These are phyloP conservation scores for Takifugu bimaculatus DNA, from an alignment of 2,113 vertebrate species.

Conservation along the genomic window DNA sequence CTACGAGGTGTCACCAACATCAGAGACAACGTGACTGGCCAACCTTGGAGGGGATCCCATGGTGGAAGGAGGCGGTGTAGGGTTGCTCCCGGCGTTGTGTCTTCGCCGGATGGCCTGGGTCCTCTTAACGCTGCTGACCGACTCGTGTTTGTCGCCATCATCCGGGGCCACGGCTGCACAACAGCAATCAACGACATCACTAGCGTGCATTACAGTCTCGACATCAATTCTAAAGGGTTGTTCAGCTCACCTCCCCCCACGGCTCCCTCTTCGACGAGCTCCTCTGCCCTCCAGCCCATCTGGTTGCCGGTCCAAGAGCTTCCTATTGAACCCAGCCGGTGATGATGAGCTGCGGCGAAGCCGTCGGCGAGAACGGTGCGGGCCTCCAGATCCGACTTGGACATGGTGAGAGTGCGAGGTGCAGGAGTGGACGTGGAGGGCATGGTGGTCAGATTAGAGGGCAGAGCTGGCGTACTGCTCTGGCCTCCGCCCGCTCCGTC, in stretches of 20 bases:
- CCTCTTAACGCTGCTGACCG: constrained; percentile 81
- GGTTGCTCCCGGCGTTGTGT: constrained; percentile 89
- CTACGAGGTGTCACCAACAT: not conserved
- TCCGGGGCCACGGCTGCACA: constrained; percentile 63
- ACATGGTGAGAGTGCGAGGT: constrained; percentile 77
- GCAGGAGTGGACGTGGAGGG: constrained; percentile 68
- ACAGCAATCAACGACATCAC: constrained; percentile 27
- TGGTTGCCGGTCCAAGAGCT: constrained; percentile 80
- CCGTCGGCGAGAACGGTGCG: constrained; percentile 64
- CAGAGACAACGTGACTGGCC: constrained; percentile 5
- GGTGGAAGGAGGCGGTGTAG: constrained; percentile 85
- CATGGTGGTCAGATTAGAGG: constrained; percentile 62
- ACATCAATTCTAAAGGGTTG: not conserved
- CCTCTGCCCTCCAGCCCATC: constrained; percentile 78
- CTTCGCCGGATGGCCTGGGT: constrained; percentile 85
- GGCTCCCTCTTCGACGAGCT: constrained; percentile 81
- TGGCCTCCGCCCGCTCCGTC: constrained; percentile 76
- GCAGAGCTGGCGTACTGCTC: constrained; percentile 51
- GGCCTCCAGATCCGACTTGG: constrained; percentile 88
- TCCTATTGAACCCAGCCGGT: constrained; percentile 75
- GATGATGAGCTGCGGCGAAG: constrained; percentile 67
- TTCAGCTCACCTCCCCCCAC: constrained; percentile 82
- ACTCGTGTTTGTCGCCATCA: constrained; percentile 78
- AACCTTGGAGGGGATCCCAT: constrained; percentile 90
- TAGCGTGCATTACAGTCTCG: constrained; percentile 8